Evolutionary conservation across 2,113 vertebrate genomes (phyloP).

Genomic region (Phalacrocorax aristotelis): DNA sequence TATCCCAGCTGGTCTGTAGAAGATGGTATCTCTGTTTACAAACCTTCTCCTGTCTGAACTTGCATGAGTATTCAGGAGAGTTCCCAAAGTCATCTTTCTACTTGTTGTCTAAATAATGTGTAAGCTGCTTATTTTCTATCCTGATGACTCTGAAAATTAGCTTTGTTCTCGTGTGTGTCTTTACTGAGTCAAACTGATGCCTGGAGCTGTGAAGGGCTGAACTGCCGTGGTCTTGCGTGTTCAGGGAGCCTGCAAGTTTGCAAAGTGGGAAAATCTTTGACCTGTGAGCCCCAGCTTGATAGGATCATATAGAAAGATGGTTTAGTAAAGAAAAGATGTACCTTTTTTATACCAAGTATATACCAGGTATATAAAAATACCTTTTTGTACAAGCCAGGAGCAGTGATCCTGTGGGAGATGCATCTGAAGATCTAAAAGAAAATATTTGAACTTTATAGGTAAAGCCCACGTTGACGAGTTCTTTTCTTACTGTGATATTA

Average conservation of each 20-base stretch:
- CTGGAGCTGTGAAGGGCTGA: neutral
- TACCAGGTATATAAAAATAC: neutral
- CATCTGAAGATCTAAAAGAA: neutral
- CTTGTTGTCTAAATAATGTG: neutral
- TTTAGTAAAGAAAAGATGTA: accelerated
- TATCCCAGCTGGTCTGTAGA: neutral
- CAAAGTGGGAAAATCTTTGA: neutral
- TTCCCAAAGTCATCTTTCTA: neutral
- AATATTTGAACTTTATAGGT: neutral
- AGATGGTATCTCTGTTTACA: neutral
- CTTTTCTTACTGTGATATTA: neutral
- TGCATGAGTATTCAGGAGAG: neutral
- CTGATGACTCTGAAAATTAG: neutral
- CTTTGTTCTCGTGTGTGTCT: neutral
- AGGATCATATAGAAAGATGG: neutral
- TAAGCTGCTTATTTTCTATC: neutral
- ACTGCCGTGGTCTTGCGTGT: neutral
- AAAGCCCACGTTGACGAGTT: accelerated
- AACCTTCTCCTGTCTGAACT: neutral
- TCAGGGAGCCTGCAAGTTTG: neutral
- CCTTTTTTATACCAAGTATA: neutral
- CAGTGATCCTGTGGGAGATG: neutral
- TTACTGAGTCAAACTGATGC: neutral
- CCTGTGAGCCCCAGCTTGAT: neutral
- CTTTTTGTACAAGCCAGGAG: neutral